These are phyloP conservation scores for Sebastes fasciatus DNA, from an alignment of 2,113 vertebrate genomes.

Conservation along the genomic window DNA sequence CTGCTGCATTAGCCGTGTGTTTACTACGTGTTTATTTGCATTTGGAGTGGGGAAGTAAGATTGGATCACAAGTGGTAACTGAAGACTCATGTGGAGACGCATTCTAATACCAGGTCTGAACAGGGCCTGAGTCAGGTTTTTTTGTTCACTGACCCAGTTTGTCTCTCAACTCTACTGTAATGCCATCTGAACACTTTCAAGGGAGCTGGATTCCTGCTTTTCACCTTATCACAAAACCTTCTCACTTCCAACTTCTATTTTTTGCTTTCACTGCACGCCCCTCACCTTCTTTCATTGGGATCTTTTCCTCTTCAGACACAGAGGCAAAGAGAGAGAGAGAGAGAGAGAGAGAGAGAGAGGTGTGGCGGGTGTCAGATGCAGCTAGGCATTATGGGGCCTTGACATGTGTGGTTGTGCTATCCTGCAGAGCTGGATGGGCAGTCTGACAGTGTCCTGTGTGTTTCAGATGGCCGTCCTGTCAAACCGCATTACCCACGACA, in stretches of 20 bases:
- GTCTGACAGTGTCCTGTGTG: constrained; percentile 59
- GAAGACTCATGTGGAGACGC: no score
- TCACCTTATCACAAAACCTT: constrained; percentile 12
- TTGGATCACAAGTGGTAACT: no score
- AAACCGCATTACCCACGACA: constrained; percentile 59
- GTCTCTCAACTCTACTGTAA: constrained; percentile 29
- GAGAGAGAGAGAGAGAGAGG: neutral
- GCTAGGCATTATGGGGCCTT: constrained; percentile 54
- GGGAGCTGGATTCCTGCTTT: constrained; percentile 11
- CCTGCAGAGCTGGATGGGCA: constrained; percentile 50
- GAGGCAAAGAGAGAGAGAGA: neutral
- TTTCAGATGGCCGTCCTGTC: constrained; percentile 63
- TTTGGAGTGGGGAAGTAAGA: no score
- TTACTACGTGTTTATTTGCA: no score
- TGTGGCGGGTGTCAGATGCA: neutral
- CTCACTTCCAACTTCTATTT: neutral
- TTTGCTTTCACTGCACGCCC: constrained; percentile 7
- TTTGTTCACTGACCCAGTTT: constrained; percentile 31
- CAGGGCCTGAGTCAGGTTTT: constrained; percentile 9
- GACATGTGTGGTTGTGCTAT: constrained; percentile 58
- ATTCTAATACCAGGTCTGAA: neutral
- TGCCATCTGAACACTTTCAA: constrained; percentile 15
- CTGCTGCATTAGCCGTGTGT: no score
- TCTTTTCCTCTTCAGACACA: constrained; percentile 32
- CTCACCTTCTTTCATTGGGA: constrained; percentile 22